Evolutionary conservation across 1,140 invertebrate genomes (phyloP).

Genomic region (Patella vulgata): DNA sequence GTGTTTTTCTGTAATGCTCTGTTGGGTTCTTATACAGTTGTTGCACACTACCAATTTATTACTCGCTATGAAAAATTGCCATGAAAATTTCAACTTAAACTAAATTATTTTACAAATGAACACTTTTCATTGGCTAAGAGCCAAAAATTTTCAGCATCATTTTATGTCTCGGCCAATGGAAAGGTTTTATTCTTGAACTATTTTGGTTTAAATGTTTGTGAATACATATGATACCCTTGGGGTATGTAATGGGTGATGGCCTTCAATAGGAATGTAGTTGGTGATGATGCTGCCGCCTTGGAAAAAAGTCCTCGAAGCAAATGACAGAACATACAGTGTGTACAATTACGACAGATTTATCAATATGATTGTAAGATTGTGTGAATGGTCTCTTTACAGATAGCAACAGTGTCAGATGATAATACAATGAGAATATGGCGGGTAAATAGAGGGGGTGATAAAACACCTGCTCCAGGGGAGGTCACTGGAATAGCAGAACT

Average conservation of each 20-base stretch:
- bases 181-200: not conserved
- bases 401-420: slow-evolving; percentile 86
- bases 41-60: not conserved
- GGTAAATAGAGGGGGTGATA: slow-evolving; percentile 36
- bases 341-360: too few species aligned
- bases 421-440: slow-evolving; percentile 80
- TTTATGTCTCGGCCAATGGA: too few species aligned
- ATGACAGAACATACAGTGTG: too few species aligned
- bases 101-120: not conserved
- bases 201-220: not conserved
- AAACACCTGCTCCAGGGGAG: slow-evolving; percentile 15
- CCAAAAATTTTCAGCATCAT: too few species aligned
- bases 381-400: slow-evolving; percentile 66
- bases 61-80: not conserved
- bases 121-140: too few species aligned
- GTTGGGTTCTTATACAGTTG: not conserved
- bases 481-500: slow-evolving; percentile 36
- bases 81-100: not conserved
- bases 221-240: not conserved
- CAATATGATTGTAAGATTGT: too few species aligned
- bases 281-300: too few species aligned
- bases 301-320: too few species aligned
- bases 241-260: too few species aligned
- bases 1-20: not conserved
- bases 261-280: too few species aligned